A percentile compares a stretch with the other conserved stretches of the same genome.
Evolutionary conservation across 1,140 invertebrate species (phyloP).

Genomic region (Leptinotarsa undecemlineata): DNA sequence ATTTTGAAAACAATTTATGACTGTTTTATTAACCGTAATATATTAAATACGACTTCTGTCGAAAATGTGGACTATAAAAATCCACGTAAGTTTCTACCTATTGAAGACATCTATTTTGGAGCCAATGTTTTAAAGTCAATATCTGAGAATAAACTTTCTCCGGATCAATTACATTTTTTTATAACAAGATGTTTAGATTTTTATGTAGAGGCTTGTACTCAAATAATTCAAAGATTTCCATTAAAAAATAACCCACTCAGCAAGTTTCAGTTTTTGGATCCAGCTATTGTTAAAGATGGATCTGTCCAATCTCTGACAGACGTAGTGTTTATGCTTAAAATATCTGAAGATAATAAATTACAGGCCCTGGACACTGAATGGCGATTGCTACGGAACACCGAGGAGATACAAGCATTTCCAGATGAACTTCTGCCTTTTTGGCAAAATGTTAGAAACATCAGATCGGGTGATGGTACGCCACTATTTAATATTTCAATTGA

Average conservation of each 20-base stretch:
- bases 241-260: background rate
- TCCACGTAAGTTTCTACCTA: constrained; percentile 19
- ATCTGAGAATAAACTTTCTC: background rate
- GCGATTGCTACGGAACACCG: constrained; percentile 23
- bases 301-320: constrained; percentile 5
- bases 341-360: constrained; percentile 10
- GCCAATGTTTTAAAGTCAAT: constrained; percentile 18
- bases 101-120: constrained; percentile 25
- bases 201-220: constrained; percentile 13
- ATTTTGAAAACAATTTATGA: background rate
- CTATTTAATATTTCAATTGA: constrained; percentile 23
- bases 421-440: constrained; percentile 27
- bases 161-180: constrained; percentile 12
- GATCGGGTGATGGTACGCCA: constrained; percentile 13
- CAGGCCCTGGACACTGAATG: constrained; percentile 26
- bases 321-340: background rate
- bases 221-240: constrained; percentile 16
- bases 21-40: background rate
- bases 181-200: background rate
- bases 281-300: constrained; percentile 4
- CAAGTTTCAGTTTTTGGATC: constrained; percentile 22
- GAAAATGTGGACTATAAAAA: constrained; percentile 23
- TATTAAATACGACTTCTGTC: background rate
- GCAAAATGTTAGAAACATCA: constrained; percentile 16
- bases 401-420: background rate